Percentiles rank a stretch among this genome's conserved stretches.
Evolutionary conservation across 2,113 vertebrate genomes (phyloP).

Genomic region (Chiloscyllium plagiosum): DNA sequence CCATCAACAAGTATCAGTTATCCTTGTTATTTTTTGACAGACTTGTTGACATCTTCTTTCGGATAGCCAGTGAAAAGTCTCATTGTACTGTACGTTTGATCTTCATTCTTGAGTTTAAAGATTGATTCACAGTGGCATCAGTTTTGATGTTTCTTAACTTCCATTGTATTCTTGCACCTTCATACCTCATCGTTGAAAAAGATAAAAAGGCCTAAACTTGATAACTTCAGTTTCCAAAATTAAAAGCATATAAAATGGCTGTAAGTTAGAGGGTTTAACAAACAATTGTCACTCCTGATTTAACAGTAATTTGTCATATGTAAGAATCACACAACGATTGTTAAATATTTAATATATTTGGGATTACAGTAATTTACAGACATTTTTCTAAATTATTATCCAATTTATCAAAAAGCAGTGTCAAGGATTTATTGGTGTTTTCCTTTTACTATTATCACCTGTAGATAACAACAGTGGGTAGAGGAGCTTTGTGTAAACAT

Average conservation of each 20-base stretch:
- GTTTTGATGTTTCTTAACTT: not conserved
- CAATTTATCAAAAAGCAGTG: conserved; percentile 5
- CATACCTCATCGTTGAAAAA: not conserved
- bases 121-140: not conserved
- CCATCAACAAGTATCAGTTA: too few species aligned
- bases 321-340: not conserved
- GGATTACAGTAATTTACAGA: not conserved
- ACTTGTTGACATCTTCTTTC: too few species aligned
- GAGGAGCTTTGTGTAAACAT: conserved; percentile 9
- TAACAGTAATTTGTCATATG: not conserved
- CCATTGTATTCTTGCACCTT: not conserved
- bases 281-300: not conserved
- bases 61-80: not conserved
- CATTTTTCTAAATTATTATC: not conserved
- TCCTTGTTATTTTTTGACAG: too few species aligned
- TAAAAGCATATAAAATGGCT: not conserved
- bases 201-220: not conserved
- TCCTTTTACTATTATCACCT: conserved; percentile 19
- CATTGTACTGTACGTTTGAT: not conserved
- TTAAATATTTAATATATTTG: not conserved
- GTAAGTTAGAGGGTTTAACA: not conserved
- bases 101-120: not conserved
- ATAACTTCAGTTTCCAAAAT: not conserved
- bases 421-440: not conserved
- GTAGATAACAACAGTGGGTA: not conserved